Evolutionary conservation across 2,113 vertebrate species (phyloP).

Genomic region (Leucoraja erinaceus): DNA sequence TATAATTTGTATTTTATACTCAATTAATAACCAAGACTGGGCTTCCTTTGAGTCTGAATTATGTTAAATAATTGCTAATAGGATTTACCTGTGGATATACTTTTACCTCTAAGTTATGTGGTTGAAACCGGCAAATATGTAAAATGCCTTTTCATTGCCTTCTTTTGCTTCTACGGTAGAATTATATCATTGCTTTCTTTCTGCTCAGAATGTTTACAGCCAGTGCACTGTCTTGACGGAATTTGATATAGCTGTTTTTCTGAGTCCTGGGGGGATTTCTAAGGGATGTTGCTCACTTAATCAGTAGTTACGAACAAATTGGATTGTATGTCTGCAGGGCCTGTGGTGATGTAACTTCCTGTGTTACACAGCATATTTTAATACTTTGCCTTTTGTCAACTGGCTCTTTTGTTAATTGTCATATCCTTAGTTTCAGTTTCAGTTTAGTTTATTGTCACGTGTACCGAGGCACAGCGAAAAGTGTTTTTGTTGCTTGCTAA

Average conservation of each 20-base stretch:
- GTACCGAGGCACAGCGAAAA: too few relatives aligned
- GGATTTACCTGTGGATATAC: not conserved
- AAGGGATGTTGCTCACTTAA: not conserved
- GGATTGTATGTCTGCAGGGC: slow-evolving; percentile 26
- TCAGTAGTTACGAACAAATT: slow-evolving; percentile 25
- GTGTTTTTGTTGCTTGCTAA: too few relatives aligned
- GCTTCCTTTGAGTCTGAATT: not conserved
- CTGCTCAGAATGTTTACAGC: not conserved
- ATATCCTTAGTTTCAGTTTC: not conserved
- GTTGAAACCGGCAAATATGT: not conserved
- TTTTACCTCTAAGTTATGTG: too few relatives aligned
- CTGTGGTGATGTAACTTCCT: not conserved
- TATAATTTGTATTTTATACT: not conserved
- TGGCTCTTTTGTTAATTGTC: not conserved
- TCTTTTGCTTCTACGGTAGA: not conserved
- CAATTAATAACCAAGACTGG: not conserved
- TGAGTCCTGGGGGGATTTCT: not conserved
- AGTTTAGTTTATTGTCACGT: too few relatives aligned
- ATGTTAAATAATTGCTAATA: not conserved
- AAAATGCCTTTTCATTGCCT: not conserved
- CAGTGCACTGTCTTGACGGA: not conserved
- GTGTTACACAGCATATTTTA: not conserved
- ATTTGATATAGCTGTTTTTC: not conserved
- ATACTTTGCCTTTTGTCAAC: not conserved
- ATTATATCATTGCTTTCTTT: not conserved